Conservation (phyloP, 1,140 invertebrate genomes). For the Neuroterus valhalla region DNA sequence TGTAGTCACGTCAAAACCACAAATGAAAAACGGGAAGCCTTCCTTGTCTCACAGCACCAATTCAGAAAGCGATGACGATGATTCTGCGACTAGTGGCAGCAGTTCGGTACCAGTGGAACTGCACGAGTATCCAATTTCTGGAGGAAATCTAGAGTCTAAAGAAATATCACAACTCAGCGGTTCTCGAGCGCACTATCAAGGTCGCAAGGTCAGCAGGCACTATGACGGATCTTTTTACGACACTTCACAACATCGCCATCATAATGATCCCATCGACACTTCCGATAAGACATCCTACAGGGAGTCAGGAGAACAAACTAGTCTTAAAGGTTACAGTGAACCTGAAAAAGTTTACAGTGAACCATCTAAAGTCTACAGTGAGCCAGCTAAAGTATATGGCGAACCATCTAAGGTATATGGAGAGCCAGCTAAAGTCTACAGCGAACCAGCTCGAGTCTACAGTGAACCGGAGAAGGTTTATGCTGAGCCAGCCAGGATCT, state of each 20-base stretch:
- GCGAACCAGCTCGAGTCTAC: slow-evolving; percentile 75
- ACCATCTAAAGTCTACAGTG: slow-evolving; percentile 78
- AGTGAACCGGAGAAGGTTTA: slow-evolving; percentile 77
- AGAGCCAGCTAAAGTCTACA: slow-evolving; percentile 80
- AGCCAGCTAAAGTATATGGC: slow-evolving; percentile 80
- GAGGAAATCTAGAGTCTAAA: slow-evolving; percentile 56
- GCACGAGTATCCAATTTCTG: slow-evolving; percentile 60
- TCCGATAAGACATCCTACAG: slow-evolving; percentile 55
- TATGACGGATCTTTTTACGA: slow-evolving; percentile 75
- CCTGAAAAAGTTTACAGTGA: slow-evolving; percentile 79
- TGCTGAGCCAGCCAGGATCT: slow-evolving; percentile 74
- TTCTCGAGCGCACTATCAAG: slow-evolving; percentile 57
- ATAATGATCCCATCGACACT: slow-evolving; percentile 67
- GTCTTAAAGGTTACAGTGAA: slow-evolving; percentile 70
- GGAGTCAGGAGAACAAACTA: no score
- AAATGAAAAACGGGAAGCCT: neutral
- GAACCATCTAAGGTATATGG: slow-evolving; percentile 80
- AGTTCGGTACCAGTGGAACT: slow-evolving; percentile 61
- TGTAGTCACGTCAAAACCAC: slow-evolving; percentile 56
- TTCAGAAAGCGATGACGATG: slow-evolving; percentile 42
- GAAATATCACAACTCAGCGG: slow-evolving; percentile 60
- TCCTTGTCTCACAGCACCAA: slow-evolving; percentile 6
- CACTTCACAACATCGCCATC: slow-evolving; percentile 61
- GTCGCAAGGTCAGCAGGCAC: slow-evolving; percentile 68
- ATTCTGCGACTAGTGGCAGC: slow-evolving; percentile 59